Evolutionary conservation across 2,888 invertebrate genomes (phyloP), one percentile per base, ranked within the genome.

Genomic region (Julus scandinavius): DNA sequence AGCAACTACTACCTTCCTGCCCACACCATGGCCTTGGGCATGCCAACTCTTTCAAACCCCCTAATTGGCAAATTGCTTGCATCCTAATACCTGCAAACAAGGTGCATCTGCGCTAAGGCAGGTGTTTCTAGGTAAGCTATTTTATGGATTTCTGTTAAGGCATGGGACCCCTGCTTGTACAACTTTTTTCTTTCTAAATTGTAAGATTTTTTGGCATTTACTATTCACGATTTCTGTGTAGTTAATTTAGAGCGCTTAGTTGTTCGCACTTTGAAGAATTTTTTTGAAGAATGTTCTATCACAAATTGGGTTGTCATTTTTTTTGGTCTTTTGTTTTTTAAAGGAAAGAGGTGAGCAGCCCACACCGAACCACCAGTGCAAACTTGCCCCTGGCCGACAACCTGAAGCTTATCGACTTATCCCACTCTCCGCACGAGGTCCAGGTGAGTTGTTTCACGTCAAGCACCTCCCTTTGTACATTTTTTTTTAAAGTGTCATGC

Each of bases 331-430:
- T 54, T 54, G 3, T 13, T 17, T 54, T 54, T 45, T 54, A 17
- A 2, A 63, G 63, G 63, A 63, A 63, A 7, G 63, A 63, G n/a
- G 63, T 20, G 63, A 63, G 63, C 63, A 63, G 63, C n/a, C 63
- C 20, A 20, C 63, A 63, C 63, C 17, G 49, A 15, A 86, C 86
- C 2, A n/a, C 20, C 9, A 13, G 40, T 17, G 11, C 20, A 5
- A 50, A 40, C 3, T 1, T 86, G 50, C 20, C 86, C 20, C 86
- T 40, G 45, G 13, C 49, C 6, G 86, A 50, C 13, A 50, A 20
- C 86, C 86, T 49, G 54, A 40, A 54, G 38, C 29, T 40, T 41
- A 87, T 87, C 72, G 87, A 87, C n/a, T 41, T 87, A 20, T 49
- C 45, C 6, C 17, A 49, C 20, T 83, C 87, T 17, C 87, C 87